Conservation (phyloP, 2,797 vertebrate genomes). For the Lycodopsis pacificus region DNA sequence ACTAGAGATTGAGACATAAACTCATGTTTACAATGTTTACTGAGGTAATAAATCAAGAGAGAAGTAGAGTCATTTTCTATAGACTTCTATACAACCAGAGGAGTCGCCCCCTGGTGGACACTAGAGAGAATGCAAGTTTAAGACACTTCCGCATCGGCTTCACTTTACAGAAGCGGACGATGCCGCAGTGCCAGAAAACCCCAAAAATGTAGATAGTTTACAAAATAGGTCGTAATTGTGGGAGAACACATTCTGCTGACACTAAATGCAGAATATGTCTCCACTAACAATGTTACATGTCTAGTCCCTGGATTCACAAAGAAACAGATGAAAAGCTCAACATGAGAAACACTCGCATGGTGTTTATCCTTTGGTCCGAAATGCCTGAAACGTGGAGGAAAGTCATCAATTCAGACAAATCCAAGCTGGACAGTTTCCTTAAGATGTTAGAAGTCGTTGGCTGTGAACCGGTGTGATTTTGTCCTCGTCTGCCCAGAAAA, state of each 20-base stretch:
- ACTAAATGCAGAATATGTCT: neutral
- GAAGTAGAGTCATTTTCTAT: no score
- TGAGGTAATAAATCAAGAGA: no score
- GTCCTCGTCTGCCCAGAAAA: constrained; percentile 39
- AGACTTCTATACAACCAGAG: no score
- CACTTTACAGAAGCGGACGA: no score
- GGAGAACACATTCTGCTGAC: no score
- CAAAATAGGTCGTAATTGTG: no score
- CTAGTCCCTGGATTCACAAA: neutral
- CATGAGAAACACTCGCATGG: neutral
- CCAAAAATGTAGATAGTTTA: no score
- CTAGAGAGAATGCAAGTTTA: no score
- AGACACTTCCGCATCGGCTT: no score
- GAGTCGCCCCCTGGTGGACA: no score
- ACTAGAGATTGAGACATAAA: no score
- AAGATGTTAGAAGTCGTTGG: constrained; percentile 9
- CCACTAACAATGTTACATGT: neutral
- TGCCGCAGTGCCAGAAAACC: neutral
- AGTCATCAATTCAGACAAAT: constrained; percentile 9
- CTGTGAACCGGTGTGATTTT: constrained; percentile 36
- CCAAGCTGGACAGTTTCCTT: neutral
- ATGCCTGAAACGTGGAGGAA: neutral
- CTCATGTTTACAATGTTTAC: no score
- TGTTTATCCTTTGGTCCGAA: neutral
- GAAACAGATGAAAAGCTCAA: neutral